A percentile compares a stretch with the other conserved stretches of the same genome.
These are phyloP conservation scores for Diachasmimorpha longicaudata DNA, from an alignment of 1,140 invertebrate species.

Conservation along the genomic window DNA sequence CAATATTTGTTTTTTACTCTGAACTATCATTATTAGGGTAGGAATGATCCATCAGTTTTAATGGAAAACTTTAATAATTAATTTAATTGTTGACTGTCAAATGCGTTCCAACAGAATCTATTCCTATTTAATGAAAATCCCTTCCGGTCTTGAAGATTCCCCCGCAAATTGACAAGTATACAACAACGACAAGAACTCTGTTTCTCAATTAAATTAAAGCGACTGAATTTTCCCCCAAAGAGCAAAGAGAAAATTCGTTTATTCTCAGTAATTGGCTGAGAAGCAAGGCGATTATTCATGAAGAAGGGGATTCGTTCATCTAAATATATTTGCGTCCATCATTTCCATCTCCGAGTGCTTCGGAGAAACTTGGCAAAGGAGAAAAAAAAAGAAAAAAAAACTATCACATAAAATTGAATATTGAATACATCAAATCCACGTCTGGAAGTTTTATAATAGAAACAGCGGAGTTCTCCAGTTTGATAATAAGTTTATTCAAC, in stretches of 20 bases:
- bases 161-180: background rate
- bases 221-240: background rate
- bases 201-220: background rate
- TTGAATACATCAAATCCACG: conserved; percentile 4
- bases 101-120: background rate
- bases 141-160: background rate
- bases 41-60: no score
- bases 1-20: no score
- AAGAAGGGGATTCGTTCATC: background rate
- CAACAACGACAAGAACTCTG: background rate
- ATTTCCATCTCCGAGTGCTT: conserved; percentile 1
- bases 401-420: conserved; percentile 1
- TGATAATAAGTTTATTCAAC: background rate
- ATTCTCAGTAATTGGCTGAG: background rate
- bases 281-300: background rate
- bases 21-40: no score
- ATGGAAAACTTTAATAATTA: no score
- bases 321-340: conserved; percentile 5
- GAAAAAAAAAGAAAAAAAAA: background rate
- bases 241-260: background rate
- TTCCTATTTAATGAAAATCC: background rate
- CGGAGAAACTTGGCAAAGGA: background rate
- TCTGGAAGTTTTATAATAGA: background rate
- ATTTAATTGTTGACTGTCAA: background rate
- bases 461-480: background rate